Percentiles rank a stretch among this genome's conserved stretches.
phyloP scores from a whole-genome alignment of 1,140 invertebrate genomes.

The Diabrotica undecimpunctata region DNA sequence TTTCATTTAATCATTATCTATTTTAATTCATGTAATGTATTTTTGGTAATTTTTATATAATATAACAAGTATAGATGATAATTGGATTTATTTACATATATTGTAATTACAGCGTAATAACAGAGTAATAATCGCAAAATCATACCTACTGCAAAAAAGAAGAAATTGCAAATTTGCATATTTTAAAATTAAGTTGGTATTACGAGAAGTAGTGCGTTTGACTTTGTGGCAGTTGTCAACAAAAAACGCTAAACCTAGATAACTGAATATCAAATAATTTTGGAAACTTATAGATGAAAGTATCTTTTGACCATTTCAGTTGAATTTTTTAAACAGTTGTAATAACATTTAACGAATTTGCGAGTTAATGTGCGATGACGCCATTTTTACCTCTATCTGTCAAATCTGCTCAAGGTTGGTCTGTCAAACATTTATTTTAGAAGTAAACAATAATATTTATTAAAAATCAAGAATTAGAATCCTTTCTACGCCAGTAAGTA shows the following conservation, averaged over 20 bases:
- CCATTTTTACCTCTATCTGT: conserved; percentile 30
- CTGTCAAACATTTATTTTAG: conserved; percentile 33
- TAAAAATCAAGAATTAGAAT: conserved; percentile 12
- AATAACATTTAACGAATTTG: neutral
- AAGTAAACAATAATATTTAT: conserved; percentile 35
- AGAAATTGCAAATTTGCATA: no score
- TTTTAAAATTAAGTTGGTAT: conserved; percentile 20
- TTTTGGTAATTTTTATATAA: no score
- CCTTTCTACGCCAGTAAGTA: neutral
- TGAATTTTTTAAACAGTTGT: neutral
- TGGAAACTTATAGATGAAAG: neutral
- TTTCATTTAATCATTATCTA: no score
- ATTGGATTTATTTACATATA: no score
- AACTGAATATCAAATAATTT: neutral
- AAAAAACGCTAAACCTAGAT: conserved; percentile 6
- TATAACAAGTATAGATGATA: no score
- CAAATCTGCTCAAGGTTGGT: conserved; percentile 30
- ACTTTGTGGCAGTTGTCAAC: conserved; percentile 26
- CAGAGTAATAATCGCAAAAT: no score
- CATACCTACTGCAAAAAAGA: no score
- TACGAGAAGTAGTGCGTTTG: conserved; percentile 24
- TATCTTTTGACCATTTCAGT: neutral
- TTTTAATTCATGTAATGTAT: no score
- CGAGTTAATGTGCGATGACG: conserved; percentile 21
- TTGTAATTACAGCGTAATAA: no score